Percentiles rank a stretch among this genome's conserved stretches.
phyloP scores from a whole-genome alignment of 1,140 invertebrate genomes.

The Camponotus vicinus region DNA sequence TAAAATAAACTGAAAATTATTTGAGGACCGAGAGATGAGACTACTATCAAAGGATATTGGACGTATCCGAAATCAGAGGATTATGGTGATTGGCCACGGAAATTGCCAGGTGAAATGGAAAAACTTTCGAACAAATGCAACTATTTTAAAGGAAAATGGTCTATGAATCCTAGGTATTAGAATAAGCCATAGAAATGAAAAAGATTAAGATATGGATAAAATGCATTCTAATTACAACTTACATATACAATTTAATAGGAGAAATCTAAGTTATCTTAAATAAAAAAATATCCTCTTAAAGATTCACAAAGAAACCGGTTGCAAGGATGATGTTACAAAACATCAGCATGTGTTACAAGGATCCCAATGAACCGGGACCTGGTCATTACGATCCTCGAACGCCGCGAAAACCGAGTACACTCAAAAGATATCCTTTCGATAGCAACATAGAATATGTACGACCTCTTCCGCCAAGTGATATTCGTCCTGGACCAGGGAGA shows the following conservation, averaged over 20 bases:
- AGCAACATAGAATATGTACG: slow-evolving; percentile 46
- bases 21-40: slow-evolving; percentile 70
- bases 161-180: slow-evolving; percentile 65
- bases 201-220: background rate
- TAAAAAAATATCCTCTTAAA: background rate
- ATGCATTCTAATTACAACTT: background rate
- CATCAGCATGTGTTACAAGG: slow-evolving; percentile 65
- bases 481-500: slow-evolving; percentile 62
- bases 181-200: background rate
- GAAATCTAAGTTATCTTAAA: background rate
- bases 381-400: slow-evolving; percentile 52
- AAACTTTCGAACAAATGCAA: slow-evolving; percentile 66
- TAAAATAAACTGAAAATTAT: background rate
- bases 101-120: slow-evolving; percentile 65
- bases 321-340: slow-evolving; percentile 55
- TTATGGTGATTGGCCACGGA: slow-evolving; percentile 55
- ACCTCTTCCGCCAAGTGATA: background rate
- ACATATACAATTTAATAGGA: background rate
- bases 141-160: slow-evolving; percentile 71
- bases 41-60: slow-evolving; percentile 60
- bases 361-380: slow-evolving; percentile 68
- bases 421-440: slow-evolving; percentile 68
- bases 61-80: slow-evolving; percentile 4
- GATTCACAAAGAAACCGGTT: slow-evolving; percentile 66
- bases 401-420: background rate